These are phyloP conservation scores for Xenopus tropicalis DNA, from an alignment of 2,113 vertebrate genomes.

Conservation along the genomic window DNA sequence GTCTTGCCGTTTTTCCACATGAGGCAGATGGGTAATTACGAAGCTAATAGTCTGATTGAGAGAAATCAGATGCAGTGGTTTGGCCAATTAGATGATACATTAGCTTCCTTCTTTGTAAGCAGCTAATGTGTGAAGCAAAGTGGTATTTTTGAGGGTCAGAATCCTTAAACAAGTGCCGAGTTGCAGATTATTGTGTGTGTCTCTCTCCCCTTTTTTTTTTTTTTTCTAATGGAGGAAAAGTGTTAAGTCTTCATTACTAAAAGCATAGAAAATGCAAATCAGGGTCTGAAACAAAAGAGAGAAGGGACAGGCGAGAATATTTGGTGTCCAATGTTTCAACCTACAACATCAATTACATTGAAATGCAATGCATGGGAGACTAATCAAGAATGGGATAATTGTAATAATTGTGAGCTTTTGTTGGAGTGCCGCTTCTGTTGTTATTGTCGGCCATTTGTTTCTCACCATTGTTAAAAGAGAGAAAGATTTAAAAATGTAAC, in stretches of 20 bases:
- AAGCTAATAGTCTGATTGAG: constrained; percentile 99
- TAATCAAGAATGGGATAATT: constrained; percentile 88
- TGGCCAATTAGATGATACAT: constrained; percentile 99
- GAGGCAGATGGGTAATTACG: constrained; percentile 99
- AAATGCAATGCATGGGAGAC: constrained; percentile 84
- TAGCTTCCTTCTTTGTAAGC: constrained; percentile 99
- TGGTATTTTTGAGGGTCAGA: constrained; percentile 97
- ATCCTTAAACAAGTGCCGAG: constrained; percentile 94
- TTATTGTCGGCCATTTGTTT: constrained; percentile 84
- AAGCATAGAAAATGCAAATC: constrained; percentile 89
- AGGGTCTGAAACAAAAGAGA: constrained; percentile 81
- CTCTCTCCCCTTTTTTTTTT: constrained; percentile 57
- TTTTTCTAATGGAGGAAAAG: constrained; percentile 92
- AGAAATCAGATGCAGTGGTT: constrained; percentile 99
- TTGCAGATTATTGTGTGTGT: constrained; percentile 78
- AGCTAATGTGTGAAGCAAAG: constrained; percentile 99
- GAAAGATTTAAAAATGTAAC: constrained; percentile 63
- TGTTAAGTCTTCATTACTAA: constrained; percentile 97
- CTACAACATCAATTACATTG: constrained; percentile 92
- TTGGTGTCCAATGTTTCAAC: constrained; percentile 87
- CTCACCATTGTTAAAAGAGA: constrained; percentile 74
- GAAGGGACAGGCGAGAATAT: constrained; percentile 87
- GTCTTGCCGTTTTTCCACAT: constrained; percentile 90
- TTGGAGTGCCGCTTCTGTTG: constrained; percentile 78
- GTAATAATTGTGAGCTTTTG: constrained; percentile 89